These are phyloP conservation scores for Eptesicus fuscus DNA, from an alignment of 2,113 vertebrate genomes.

Conservation along the genomic window DNA sequence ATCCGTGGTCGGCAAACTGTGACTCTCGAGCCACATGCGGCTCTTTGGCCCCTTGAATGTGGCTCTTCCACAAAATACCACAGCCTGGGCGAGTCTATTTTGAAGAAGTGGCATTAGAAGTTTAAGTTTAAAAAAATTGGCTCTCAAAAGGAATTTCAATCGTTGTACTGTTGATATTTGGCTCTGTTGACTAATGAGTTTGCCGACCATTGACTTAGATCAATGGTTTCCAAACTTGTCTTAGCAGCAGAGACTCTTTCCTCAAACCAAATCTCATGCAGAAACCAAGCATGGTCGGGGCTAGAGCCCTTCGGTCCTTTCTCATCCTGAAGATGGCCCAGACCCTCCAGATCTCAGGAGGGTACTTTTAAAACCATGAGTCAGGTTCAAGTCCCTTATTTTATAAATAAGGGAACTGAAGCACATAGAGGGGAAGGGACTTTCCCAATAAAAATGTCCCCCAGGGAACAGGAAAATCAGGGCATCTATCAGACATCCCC, in stretches of 20 bases:
- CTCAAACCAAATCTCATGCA: neutral
- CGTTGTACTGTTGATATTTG: too few species aligned
- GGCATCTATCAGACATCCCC: neutral
- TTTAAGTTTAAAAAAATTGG: too few species aligned
- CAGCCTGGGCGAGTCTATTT: too few species aligned
- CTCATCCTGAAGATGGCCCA: neutral
- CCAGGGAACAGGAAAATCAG: neutral
- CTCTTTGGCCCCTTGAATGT: too few species aligned
- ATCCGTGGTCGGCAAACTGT: neutral
- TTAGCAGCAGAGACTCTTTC: neutral
- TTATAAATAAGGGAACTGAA: constrained; percentile 20
- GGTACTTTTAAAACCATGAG: neutral
- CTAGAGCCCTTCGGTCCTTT: neutral
- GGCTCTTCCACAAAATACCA: too few species aligned
- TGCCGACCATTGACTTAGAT: neutral
- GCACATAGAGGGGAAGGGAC: neutral
- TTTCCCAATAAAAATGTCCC: neutral
- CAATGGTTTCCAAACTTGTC: neutral
- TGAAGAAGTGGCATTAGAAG: too few species aligned
- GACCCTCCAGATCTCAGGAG: neutral
- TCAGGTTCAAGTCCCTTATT: neutral
- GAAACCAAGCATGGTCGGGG: neutral
- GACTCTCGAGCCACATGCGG: too few species aligned
- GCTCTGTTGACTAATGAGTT: too few species aligned
- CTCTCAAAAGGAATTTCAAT: too few species aligned